Evolutionary conservation across 2,797 vertebrate species (phyloP), one percentile per base, ranked within the genome.

Genomic region (Cheirogaleus major): DNA sequence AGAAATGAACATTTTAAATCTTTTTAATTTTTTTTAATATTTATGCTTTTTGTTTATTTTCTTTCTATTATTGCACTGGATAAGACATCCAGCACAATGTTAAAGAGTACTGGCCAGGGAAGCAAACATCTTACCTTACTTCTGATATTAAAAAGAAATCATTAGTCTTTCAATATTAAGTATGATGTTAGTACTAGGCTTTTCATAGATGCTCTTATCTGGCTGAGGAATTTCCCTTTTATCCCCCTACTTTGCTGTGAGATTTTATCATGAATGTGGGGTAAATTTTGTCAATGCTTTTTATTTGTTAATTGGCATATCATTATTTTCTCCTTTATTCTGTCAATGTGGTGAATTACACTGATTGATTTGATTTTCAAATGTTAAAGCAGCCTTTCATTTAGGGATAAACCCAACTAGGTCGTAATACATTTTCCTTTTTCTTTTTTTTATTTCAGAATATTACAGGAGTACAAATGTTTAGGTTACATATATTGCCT

Each of bases 231-330:
- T 1, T 59, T 43, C 4, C 10, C 12, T 35, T 13, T 32, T 72
- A 14, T n/a, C 15, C 14, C 41, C 41, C 20, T 11, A 52, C 18
- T 82, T 63, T 76, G 5, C 18, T 61, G 52, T 63, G 72, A 67
- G 15, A 55, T 57, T n/a, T 73, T 52, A 32, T 67, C 13, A 59
- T 38, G 18, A 92, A 90, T 76, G 2, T 55, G 3, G 8, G 2
- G 70, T 91, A 63, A 81, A 80, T 90, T 88, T 84, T 90, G 30
- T 69, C 45, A 72, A n/a, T 52, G 9, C 2, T 90, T 94, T 92
- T 72, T 89, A 55, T 84, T 23, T 50, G 78, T 55, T 52, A 72
- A 48, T 69, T 88, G 25, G 75, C 4, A 67, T 22, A 57, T 73
- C 20, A 59, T 85, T 52, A 75, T 83, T 86, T 63, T 52, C 10